Evolutionary conservation across 2,113 vertebrate genomes (phyloP), one percentile per base, ranked within the genome.

Genomic region (Oreochromis aureus): DNA sequence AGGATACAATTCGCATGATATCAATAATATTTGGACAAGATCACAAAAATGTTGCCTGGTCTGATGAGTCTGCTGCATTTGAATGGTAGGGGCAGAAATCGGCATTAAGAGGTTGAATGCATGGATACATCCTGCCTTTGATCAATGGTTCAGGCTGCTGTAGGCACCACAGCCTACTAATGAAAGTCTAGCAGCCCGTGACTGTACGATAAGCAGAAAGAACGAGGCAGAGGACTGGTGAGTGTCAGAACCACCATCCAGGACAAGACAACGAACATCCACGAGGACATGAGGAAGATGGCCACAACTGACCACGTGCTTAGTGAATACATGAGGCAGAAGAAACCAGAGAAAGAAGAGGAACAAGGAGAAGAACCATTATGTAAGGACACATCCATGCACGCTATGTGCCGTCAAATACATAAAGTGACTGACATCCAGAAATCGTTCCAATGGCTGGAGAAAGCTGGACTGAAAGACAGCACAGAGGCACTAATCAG

Each of bases 351-450:
- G 61, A 66, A 34, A 7, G 61, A 66, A 66, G 32, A 4, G 2
- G 61, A 66, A 32, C 61, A 66, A 66, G 32, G 32, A 63, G 59
- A 66, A 66, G 61, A 6, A 66, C 2, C 18, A 66, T 66, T 34
- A 22, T 39, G 34, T 66, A 39, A 66, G 0, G 61, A 66, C 6
- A 36, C 0, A 3, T 36, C 32, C 61, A n/a, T 39, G 18, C 61
- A 66, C 0, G 0, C 4, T 66, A 39, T 66, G 61, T 66, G 32
- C 32, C 18, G 32, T 66, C 61, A 66, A 36, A 66, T 63, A 36
- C 32, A 63, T 12, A n/a, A 61, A 36, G 6, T 66, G 61, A 36
- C 32, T 63, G 59, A 7, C 34, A 66, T 66, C 1, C 19, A 39
- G 34, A 66, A 66, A 39, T 66, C 0, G 2, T 22, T 13, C 18